Percentiles rank a stretch among this genome's conserved stretches.
phyloP scores from a whole-genome alignment of 2,888 invertebrate genomes.

The Alcis repandata region DNA sequence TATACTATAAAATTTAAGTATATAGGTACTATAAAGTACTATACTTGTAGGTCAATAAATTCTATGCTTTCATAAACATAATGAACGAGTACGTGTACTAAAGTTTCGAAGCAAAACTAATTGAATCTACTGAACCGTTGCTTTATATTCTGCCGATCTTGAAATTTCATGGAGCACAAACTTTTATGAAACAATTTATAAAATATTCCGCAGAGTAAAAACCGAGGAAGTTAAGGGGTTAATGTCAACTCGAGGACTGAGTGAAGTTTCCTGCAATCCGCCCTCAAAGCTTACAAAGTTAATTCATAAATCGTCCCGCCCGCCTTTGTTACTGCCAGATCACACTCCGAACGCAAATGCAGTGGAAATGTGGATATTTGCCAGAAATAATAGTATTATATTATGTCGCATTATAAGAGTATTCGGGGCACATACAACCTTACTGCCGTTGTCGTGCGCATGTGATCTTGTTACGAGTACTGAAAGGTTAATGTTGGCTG shows the following conservation, averaged over 20 bases:
- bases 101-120: constrained; percentile 6
- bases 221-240: constrained; percentile 38
- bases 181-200: constrained; percentile 33
- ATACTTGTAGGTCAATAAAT: neutral
- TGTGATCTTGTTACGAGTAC: constrained; percentile 23
- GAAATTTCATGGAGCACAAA: constrained; percentile 6
- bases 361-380: constrained; percentile 42
- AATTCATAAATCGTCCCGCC: constrained; percentile 38
- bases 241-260: constrained; percentile 44
- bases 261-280: constrained; percentile 36
- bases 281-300: constrained; percentile 37
- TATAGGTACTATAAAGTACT: too few relatives aligned
- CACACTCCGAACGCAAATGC: constrained; percentile 39
- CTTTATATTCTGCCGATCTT: constrained; percentile 18
- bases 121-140: constrained; percentile 1
- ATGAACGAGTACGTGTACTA: neutral
- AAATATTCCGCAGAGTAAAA: constrained; percentile 37
- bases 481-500: constrained; percentile 16
- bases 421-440: constrained; percentile 30
- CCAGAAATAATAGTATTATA: constrained; percentile 38
- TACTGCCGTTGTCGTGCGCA: constrained; percentile 20
- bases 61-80: neutral
- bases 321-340: constrained; percentile 36
- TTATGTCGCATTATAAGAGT: constrained; percentile 30
- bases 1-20: too few relatives aligned